These are phyloP conservation scores for Dermolepida albohirtum DNA, from an alignment of 2,888 invertebrate genomes.

Conservation along the genomic window DNA sequence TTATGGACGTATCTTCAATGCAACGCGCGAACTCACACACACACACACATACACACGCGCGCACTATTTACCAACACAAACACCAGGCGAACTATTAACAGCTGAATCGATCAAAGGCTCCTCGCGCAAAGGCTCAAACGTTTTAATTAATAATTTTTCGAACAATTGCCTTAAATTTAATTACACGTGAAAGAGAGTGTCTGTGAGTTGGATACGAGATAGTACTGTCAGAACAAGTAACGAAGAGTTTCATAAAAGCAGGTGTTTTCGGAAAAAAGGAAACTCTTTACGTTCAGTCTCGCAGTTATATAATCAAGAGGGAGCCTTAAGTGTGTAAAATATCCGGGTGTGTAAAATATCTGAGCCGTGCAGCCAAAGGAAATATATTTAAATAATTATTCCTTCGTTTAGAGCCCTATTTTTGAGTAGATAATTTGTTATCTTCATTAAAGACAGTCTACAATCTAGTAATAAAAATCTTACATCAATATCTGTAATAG, in stretches of 20 bases:
- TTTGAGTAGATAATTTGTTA: too few species aligned
- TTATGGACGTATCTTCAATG: not conserved
- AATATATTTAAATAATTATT: too few species aligned
- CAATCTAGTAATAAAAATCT: too few species aligned
- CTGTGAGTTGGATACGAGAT: not conserved
- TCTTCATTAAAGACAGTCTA: too few species aligned
- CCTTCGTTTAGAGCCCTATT: too few species aligned
- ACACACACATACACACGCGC: not conserved
- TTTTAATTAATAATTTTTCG: slow-evolving; percentile 30
- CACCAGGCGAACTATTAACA: slow-evolving; percentile 15
- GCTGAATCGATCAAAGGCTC: slow-evolving; percentile 26
- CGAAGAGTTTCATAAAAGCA: not conserved
- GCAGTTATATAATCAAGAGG: too few species aligned
- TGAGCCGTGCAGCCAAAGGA: too few species aligned
- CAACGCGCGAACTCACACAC: not conserved
- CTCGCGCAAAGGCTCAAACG: slow-evolving; percentile 24
- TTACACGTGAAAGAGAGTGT: slow-evolving; percentile 13
- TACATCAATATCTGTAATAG: too few species aligned
- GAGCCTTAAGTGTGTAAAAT: too few species aligned
- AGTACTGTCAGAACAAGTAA: not conserved
- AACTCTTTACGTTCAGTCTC: too few species aligned
- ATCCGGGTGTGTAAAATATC: too few species aligned
- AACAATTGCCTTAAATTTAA: slow-evolving; percentile 18
- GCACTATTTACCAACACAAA: slow-evolving; percentile 15
- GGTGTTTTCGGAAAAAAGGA: not conserved